phyloP scores from a whole-genome alignment of 53 echinoderm and acorn worm species.

The Actinopyga echinites region DNA sequence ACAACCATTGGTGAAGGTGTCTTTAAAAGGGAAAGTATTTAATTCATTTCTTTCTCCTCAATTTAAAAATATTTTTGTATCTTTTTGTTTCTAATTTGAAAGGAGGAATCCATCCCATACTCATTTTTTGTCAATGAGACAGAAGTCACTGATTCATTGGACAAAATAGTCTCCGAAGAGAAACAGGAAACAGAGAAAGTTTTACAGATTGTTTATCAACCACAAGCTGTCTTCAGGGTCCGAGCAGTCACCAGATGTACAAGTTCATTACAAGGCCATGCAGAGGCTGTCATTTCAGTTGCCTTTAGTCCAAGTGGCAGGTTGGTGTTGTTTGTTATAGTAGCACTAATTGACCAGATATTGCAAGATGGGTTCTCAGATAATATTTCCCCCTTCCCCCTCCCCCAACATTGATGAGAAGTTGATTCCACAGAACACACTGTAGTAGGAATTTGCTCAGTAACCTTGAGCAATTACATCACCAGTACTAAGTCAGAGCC shows the following conservation, averaged over 20 bases:
- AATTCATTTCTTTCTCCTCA: too few species aligned
- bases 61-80: too few species aligned
- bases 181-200: conserved; percentile 96
- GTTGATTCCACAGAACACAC: too few species aligned
- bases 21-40: too few species aligned
- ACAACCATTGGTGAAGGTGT: too few species aligned
- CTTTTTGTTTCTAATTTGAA: background rate
- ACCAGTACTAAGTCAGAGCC: too few species aligned
- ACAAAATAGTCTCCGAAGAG: conserved; percentile 68
- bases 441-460: too few species aligned
- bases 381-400: background rate
- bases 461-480: too few species aligned
- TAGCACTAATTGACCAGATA: too few species aligned
- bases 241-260: conserved; percentile 93
- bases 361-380: too few species aligned
- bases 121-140: conserved; percentile 93
- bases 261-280: conserved; percentile 91
- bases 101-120: conserved; percentile 98
- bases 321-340: conserved; percentile 27
- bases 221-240: conserved; percentile 94
- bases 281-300: conserved; percentile 98
- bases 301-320: conserved; percentile 95
- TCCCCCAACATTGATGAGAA: background rate
- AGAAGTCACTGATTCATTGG: conserved; percentile 78
- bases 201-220: conserved; percentile 89